Conservation (phyloP, 2,113 vertebrate genomes). For the Tenrec ecaudatus region DNA sequence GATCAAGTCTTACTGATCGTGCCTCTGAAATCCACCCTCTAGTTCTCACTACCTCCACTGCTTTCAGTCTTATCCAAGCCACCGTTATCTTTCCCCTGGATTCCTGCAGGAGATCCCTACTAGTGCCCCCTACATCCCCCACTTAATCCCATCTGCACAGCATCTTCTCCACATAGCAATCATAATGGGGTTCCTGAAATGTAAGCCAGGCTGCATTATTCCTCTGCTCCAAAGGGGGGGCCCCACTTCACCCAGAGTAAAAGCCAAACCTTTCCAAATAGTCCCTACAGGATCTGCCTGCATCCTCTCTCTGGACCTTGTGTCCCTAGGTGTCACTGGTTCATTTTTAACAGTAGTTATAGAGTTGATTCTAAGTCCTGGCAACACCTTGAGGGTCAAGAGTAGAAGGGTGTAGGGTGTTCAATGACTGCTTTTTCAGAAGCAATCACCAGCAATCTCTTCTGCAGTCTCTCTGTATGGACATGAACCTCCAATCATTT, state of each 20-base stretch:
- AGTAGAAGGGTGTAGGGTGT: not conserved
- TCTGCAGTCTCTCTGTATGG: not conserved
- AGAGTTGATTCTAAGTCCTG: not conserved
- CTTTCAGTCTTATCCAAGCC: not conserved
- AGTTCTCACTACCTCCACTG: not conserved
- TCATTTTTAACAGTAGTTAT: too few species aligned
- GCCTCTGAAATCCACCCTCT: not conserved
- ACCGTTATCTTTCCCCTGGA: not conserved
- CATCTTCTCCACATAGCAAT: not conserved
- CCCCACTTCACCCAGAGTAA: not conserved
- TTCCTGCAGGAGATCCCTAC: not conserved
- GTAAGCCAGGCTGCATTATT: not conserved
- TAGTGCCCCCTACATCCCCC: not conserved
- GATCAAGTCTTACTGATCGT: not conserved
- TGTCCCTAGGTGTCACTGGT: too few species aligned
- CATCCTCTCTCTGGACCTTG: not conserved
- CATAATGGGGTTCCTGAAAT: not conserved
- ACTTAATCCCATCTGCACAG: not conserved
- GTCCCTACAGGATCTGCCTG: not conserved
- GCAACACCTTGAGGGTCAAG: not conserved
- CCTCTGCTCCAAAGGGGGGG: slow-evolving; percentile 27
- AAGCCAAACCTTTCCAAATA: not conserved
- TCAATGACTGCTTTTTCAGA: not conserved
- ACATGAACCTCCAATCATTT: not conserved
- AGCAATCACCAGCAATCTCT: not conserved